Evolutionary conservation across 2,888 invertebrate genomes (phyloP).

Genomic region (Andrena bucephala): DNA sequence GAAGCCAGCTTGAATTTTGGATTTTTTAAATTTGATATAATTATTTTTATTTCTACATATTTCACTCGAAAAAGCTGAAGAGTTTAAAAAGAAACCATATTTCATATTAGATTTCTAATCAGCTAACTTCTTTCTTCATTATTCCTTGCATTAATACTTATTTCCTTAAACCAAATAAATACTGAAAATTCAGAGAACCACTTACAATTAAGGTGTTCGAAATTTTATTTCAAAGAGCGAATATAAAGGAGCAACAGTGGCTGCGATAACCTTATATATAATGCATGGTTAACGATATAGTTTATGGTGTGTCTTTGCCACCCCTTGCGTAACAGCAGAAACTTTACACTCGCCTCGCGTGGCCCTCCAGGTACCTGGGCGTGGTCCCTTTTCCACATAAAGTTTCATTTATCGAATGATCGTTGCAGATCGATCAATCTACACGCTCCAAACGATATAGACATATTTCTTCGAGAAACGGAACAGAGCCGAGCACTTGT

Average conservation of each 20-base stretch:
- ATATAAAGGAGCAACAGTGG: neutral
- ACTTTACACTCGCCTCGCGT: slow-evolving; percentile 35
- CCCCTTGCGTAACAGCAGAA: slow-evolving; percentile 57
- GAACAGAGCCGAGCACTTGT: slow-evolving; percentile 35
- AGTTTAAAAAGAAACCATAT: too few species aligned
- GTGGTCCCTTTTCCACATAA: slow-evolving; percentile 54
- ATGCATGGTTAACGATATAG: slow-evolving; percentile 35
- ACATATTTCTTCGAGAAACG: slow-evolving; percentile 50
- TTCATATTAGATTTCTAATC: too few species aligned
- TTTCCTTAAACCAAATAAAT: neutral
- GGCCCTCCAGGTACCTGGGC: slow-evolving; percentile 62
- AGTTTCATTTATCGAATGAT: slow-evolving; percentile 54
- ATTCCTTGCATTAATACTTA: neutral
- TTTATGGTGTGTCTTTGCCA: slow-evolving; percentile 61
- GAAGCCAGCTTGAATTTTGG: neutral
- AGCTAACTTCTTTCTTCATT: too few species aligned
- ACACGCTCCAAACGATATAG: slow-evolving; percentile 25
- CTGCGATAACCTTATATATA: slow-evolving; percentile 22
- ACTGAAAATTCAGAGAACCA: neutral
- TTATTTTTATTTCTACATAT: too few species aligned
- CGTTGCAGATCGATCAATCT: slow-evolving; percentile 62
- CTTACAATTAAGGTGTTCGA: neutral
- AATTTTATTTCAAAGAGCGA: neutral
- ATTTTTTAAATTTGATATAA: neutral
- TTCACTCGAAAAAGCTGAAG: too few species aligned